Evolutionary conservation across 2,797 vertebrate genomes (phyloP).

Genomic region (Diplodus puntazzo): DNA sequence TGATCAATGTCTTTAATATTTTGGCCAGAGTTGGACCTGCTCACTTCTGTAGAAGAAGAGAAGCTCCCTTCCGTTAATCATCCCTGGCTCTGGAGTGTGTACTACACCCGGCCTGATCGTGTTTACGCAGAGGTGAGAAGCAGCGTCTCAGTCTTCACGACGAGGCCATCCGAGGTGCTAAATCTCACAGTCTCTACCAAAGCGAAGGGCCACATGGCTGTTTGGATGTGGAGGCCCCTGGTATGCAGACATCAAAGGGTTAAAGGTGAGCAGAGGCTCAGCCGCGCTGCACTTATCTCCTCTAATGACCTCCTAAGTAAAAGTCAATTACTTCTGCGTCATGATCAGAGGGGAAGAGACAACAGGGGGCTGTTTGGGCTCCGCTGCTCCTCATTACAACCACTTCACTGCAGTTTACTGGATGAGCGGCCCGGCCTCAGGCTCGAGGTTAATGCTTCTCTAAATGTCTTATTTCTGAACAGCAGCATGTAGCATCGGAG

Average conservation of each 20-base stretch:
- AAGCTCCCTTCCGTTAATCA: background rate
- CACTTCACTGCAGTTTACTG: conserved; percentile 70
- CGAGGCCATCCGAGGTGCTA: conserved; percentile 31
- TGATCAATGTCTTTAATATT: background rate
- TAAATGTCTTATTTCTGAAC: conserved; percentile 4
- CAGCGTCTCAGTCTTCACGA: background rate
- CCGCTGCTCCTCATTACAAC: conserved; percentile 79
- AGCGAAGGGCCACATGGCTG: conserved; percentile 23
- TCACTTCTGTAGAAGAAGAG: background rate
- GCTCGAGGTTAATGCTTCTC: background rate
- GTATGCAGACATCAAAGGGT: conserved; percentile 80
- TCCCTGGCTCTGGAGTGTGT: conserved; percentile 1
- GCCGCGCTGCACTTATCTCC: conserved; percentile 77
- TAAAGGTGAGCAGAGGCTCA: conserved; percentile 75
- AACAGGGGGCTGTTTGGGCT: conserved; percentile 74
- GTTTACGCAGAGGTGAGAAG: conserved; percentile 45
- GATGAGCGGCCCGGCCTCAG: conserved; percentile 11
- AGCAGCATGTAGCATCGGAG: background rate
- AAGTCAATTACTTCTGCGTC: conserved; percentile 87
- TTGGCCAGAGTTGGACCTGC: background rate
- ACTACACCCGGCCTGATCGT: conserved; percentile 28
- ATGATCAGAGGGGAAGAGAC: conserved; percentile 83
- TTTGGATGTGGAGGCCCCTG: conserved; percentile 38
- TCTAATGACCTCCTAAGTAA: conserved; percentile 83
- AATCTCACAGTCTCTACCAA: conserved; percentile 32